Evolutionary conservation across 2,888 invertebrate species (phyloP), one percentile per base, ranked within the genome.

Genomic region (Pseudococcus longispinus): DNA sequence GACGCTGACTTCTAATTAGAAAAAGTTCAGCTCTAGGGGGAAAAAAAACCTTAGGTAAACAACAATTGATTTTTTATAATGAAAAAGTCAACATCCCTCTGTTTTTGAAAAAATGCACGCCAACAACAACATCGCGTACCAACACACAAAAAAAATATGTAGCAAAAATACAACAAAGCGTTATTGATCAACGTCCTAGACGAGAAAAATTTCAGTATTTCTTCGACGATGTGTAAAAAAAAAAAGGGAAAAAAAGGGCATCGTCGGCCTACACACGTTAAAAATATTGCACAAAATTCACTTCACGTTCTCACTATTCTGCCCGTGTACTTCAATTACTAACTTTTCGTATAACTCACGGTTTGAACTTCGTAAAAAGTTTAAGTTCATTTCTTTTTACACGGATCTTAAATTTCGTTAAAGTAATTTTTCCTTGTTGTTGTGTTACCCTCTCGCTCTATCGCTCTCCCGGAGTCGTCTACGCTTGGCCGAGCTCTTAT

Each of bases 261-360:
- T 26, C 51, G 83, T 26, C 15, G 37, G 83, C 44, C 83, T 83
- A 51, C 46, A 74, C 37, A 74, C 74, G 37, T 74, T 32, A 83
- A 83, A 83, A 44, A 83, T 44, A 51, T 23, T 46, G 83, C 44
- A 46, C 26, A 44, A 70, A 55, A 87, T 87, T 87, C 87, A 65
- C 82, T 55, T 87, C 87, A 87, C 87, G 87, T 87, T 83, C 83
- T 55, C 60, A 32, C 65, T 60, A 51, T 82, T 82, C 82, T 65
- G 83, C 82, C 60, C 82, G 37, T 87, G 80, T 51, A 42, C 87
- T 87, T 83, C 87, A 87, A 82, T 87, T 87, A 87, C 82, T 23
- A 87, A 87, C 82, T 87, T 87, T 82, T 80, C 87, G 83, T 80
- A 82, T 83, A 87, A 82, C 80, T 87, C 87, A 77, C 85, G 70